Conservation (phyloP, 53 echinoderm and acorn worm species). For the Luidia sarsii region DNA sequence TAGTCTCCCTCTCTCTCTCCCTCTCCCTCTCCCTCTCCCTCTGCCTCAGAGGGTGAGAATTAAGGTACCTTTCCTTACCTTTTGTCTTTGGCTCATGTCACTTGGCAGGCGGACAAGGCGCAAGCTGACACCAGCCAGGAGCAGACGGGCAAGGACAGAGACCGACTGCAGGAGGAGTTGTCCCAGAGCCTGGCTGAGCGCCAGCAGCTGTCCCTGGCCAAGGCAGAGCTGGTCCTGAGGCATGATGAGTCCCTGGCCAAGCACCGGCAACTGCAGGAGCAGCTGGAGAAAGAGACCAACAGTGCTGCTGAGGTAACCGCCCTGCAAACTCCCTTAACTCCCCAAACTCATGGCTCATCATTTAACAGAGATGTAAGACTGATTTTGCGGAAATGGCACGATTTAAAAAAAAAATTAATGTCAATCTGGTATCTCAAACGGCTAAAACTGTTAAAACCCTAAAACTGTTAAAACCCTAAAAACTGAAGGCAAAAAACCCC, state of each 20-base stretch:
- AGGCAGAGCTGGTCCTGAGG: slow-evolving; percentile 73
- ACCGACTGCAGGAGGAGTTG: slow-evolving; percentile 74
- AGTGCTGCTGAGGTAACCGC: slow-evolving; percentile 72
- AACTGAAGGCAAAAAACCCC: too few species aligned
- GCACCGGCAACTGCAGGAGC: slow-evolving; percentile 82
- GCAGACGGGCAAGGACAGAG: slow-evolving; percentile 66
- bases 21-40: too few species aligned
- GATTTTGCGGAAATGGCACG: too few species aligned
- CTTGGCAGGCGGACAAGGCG: slow-evolving; percentile 66
- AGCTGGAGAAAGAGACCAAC: slow-evolving; percentile 77
- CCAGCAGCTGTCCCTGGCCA: slow-evolving; percentile 73
- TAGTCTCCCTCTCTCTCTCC: too few species aligned
- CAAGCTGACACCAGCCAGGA: slow-evolving; percentile 62
- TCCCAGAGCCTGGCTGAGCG: slow-evolving; percentile 77
- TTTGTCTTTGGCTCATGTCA: not conserved
- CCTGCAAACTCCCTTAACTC: not conserved
- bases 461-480: too few species aligned
- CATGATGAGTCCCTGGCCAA: slow-evolving; percentile 83
- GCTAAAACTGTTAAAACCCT: too few species aligned
- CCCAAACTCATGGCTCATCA: too few species aligned
- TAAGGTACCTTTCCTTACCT: too few species aligned
- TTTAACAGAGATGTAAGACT: too few species aligned
- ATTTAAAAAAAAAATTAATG: too few species aligned
- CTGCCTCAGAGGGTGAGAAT: too few species aligned
- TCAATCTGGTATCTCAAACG: too few species aligned